Percentiles rank a stretch among this genome's conserved stretches.
phyloP scores from a whole-genome alignment of 23 tunicate species.

The Trididemnum nubilum region DNA sequence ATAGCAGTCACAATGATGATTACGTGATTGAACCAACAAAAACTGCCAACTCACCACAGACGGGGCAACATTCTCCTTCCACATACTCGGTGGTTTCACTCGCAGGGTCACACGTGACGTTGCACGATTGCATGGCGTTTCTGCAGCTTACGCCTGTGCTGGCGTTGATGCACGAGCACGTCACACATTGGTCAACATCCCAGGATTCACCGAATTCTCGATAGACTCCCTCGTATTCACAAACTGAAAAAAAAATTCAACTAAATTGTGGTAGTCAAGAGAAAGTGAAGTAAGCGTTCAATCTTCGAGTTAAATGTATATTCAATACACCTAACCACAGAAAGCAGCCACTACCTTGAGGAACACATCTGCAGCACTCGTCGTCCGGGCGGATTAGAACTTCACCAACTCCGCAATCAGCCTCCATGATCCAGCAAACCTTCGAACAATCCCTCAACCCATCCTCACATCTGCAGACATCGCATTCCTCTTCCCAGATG shows the following conservation, averaged over 20 bases:
- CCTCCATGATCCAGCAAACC: constrained; percentile 43
- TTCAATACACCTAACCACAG: too few relatives aligned
- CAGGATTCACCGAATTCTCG: constrained; percentile 51
- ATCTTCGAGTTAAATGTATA: too few relatives aligned
- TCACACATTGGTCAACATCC: constrained; percentile 40
- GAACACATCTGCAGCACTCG: constrained; percentile 81
- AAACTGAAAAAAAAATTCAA: constrained; percentile 36
- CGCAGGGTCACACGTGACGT: constrained; percentile 29
- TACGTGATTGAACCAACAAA: too few relatives aligned
- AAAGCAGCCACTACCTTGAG: too few relatives aligned
- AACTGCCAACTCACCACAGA: constrained; percentile 62
- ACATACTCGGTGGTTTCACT: constrained; percentile 21
- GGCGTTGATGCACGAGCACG: constrained; percentile 54
- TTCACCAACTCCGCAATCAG: constrained; percentile 50
- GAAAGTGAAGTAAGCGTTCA: too few relatives aligned
- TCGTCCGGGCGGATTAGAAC: constrained; percentile 25
- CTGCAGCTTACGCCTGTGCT: constrained; percentile 24
- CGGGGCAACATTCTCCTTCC: constrained; percentile 70
- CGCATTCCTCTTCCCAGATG: constrained; percentile 67
- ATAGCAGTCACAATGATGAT: too few relatives aligned
- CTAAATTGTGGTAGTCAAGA: too few relatives aligned
- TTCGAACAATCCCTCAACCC: constrained; percentile 45
- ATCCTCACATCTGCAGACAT: constrained; percentile 60
- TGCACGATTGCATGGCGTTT: neutral
- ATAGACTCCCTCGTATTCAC: constrained; percentile 52